Evolutionary conservation across 2,888 invertebrate genomes (phyloP).

Genomic region (Apomyelois bistriatella): DNA sequence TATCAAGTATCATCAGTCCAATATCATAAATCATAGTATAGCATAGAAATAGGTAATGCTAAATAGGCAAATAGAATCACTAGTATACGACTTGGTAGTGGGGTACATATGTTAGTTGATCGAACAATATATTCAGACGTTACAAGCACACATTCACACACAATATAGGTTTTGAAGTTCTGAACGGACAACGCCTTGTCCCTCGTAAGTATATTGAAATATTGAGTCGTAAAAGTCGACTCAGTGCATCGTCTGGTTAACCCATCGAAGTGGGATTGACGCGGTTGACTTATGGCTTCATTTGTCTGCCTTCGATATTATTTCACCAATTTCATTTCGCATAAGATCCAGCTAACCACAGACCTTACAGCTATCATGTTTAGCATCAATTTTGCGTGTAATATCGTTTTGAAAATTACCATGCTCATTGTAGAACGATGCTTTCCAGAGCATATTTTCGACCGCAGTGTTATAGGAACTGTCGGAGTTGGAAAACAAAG

Average conservation of each 20-base stretch:
- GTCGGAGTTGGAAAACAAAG: conserved; percentile 69
- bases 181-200: conserved; percentile 41
- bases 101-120: not conserved
- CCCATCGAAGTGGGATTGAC: conserved; percentile 63
- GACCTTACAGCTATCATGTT: conserved; percentile 15
- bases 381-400: conserved; percentile 27
- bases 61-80: not conserved
- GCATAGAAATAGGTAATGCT: not conserved
- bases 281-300: conserved; percentile 71
- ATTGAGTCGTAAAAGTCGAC: conserved; percentile 71
- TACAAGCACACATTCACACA: not conserved
- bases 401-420: not conserved
- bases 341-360: not conserved
- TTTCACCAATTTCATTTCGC: conserved; percentile 38
- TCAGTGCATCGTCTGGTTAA: conserved; percentile 58
- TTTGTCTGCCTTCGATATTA: conserved; percentile 73
- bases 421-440: conserved; percentile 30
- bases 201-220: conserved; percentile 79
- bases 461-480: conserved; percentile 71
- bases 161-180: conserved; percentile 1
- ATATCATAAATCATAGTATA: too few species aligned
- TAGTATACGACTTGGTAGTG: not conserved
- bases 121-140: not conserved
- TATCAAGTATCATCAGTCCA: too few species aligned
- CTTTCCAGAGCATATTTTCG: conserved; percentile 54